Evolutionary conservation across 1,140 invertebrate genomes (phyloP), one percentile per base, ranked within the genome.

Genomic region (Prorops nasuta): DNA sequence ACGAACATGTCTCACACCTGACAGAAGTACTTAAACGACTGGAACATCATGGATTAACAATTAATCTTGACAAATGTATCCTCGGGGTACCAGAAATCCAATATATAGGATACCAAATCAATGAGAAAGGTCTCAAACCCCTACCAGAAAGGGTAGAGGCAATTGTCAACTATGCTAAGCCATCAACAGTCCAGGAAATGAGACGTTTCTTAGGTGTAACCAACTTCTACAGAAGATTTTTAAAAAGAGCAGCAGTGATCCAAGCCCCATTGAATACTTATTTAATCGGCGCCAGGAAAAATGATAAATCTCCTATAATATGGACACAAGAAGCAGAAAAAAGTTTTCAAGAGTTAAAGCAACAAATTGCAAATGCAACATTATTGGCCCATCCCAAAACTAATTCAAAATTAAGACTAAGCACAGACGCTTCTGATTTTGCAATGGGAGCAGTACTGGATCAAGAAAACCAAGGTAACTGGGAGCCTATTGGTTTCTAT

Each of bases 1-100:
- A n/a, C n/a, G n/a, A n/a, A n/a, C n/a, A n/a, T n/a, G n/a, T 76
- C 71, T 0, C 38, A 4, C 68, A 71, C 31, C 49, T 67, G 7
- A 21, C 49, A 4, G 9, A 17, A 12, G 44, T 70, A 3, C 66
- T 66, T 32, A 14, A 43, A 12, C 31, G 58, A 20, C 36, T 67
- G 12, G 21, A 24, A 24, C 20, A 61, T 19, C 52, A 56, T 36
- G 65, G 67, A 8, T 10, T 69, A 7, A 32, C 57, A 7, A 57
- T 69, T n/a, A 67, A 68, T 17, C 4, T 19, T 10, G 31, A 31
- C 8, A 66, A 66, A 35, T 66, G 60, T 19, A 10, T 18, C 18
- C 60, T 65, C 44, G 59, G 50, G 0, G 52, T 37, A 24, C 10
- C 28, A 6, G 18, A 43, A 12, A 46, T 65, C 1, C 31, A 51